These are phyloP conservation scores for Nephrotoma flavescens DNA, from an alignment of 2,888 invertebrate genomes.

Conservation along the genomic window DNA sequence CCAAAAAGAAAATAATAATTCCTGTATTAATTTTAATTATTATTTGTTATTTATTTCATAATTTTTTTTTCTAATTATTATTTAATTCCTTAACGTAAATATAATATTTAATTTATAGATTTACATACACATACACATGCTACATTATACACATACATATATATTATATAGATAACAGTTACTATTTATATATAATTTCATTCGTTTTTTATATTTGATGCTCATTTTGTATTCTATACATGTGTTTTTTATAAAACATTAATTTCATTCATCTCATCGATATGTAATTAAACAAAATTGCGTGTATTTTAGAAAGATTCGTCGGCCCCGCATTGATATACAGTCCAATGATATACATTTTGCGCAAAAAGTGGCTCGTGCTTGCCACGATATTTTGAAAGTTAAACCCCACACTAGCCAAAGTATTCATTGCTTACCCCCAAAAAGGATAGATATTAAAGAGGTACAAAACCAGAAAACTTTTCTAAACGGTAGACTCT, in stretches of 20 bases:
- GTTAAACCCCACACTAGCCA: too few species aligned
- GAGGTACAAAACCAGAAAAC: too few species aligned
- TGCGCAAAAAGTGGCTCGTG: too few species aligned
- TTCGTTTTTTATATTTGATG: not conserved
- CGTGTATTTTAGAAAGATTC: too few species aligned
- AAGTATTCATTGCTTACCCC: too few species aligned
- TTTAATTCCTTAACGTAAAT: not conserved
- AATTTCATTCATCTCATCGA: not conserved
- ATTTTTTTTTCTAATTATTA: not conserved
- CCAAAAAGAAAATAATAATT: not conserved
- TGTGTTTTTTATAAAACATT: not conserved
- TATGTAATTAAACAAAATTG: not conserved
- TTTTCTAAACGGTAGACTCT: too few species aligned
- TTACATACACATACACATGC: not conserved
- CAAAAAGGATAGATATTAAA: too few species aligned
- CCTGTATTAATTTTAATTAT: not conserved
- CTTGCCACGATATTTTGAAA: too few species aligned
- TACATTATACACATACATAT: not conserved
- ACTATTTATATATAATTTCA: not conserved
- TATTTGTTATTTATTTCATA: not conserved
- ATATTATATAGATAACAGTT: not conserved
- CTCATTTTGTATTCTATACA: not conserved
- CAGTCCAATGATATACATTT: too few species aligned
- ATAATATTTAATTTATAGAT: not conserved
- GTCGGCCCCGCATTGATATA: too few species aligned